Base-by-base conservation (phyloP, 2,797 vertebrate genomes). In the Dryobates pubescens region DNA sequence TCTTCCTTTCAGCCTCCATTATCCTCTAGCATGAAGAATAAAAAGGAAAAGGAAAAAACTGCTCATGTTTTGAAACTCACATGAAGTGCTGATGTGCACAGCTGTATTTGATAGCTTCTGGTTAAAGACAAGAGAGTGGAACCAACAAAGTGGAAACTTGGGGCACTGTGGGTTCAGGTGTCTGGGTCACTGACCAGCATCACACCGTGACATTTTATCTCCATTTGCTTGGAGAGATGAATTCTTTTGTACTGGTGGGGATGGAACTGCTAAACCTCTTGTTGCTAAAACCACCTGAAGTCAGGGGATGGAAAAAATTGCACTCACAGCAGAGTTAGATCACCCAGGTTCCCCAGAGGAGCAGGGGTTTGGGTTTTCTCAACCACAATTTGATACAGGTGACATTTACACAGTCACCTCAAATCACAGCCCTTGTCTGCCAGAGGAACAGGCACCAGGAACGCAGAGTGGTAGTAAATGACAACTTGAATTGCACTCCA, bases 1-100 rank as follows among this genome's bases (percentile, higher is more conserved):
- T 9, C 97, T 99, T 99, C 93, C 89, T 97, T 32, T 97, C 97
- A 65, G 76, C 88, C 68, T 94, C 92, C 93, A 36, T 36, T 36
- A 36, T 97, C 97, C 84, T 97, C 97, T 99, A 83, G 62, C 12
- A 89, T 6, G 41, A 91, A 70, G 58, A 47, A 19, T 10, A 34
- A 5, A 17, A 22, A 43, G 24, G n/a, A n/a, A n/a, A n/a, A n/a
- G n/a, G 36, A 7, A 64, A 36, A 76, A 13, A 62, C 81, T 45
- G 90, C 7, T 47, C 49, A 65, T 17, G 10, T 36, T 87, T 76
- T 64, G 32, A 65, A 29, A 49, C 43, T 47, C 45, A 47, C 45
- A 19, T 47, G 64, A 80, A 77, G 16, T 38, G 74, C 15, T 71
- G 56, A 76, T 14, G n/a, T 79, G 68, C 5, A 62, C 5, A 57